Percentiles rank a stretch among this genome's conserved stretches.
phyloP scores from a whole-genome alignment of 2,888 invertebrate genomes.

The Dicycla oo region DNA sequence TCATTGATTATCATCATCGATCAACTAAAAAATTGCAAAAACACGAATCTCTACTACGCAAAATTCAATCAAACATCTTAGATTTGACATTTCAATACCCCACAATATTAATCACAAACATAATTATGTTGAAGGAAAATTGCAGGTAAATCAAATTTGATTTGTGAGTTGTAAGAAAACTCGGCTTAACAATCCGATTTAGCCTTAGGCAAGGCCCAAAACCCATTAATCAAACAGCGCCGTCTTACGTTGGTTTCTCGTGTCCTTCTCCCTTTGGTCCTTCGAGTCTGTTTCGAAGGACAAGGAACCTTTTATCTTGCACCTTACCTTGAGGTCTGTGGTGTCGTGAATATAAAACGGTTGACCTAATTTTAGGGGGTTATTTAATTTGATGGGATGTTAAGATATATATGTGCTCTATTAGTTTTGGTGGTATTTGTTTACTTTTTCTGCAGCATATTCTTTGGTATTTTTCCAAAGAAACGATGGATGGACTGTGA shows the following conservation, averaged over 20 bases:
- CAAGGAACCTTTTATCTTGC: slow-evolving; percentile 45
- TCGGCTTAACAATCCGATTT: slow-evolving; percentile 20
- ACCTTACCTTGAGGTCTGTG: slow-evolving; percentile 56
- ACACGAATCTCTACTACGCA: background rate
- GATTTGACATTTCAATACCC: slow-evolving; percentile 41
- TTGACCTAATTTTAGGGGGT: slow-evolving; percentile 44
- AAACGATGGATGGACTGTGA: too few species aligned
- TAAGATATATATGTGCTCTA: background rate
- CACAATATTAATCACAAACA: slow-evolving; percentile 48
- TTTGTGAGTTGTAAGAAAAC: slow-evolving; percentile 24
- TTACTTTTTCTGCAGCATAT: background rate
- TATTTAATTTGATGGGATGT: slow-evolving; percentile 21
- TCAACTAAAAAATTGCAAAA: background rate
- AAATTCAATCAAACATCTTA: slow-evolving; percentile 33
- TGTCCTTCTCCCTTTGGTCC: slow-evolving; percentile 28
- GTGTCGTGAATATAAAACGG: slow-evolving; percentile 54
- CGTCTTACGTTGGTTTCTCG: slow-evolving; percentile 40
- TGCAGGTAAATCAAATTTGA: too few species aligned
- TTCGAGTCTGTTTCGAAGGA: slow-evolving; percentile 45
- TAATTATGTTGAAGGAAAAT: too few species aligned
- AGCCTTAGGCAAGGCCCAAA: slow-evolving; percentile 11
- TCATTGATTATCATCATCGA: background rate
- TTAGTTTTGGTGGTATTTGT: background rate
- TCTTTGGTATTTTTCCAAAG: too few species aligned
- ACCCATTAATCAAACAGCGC: slow-evolving; percentile 45